phyloP scores from a whole-genome alignment of 92 coral and sea anemone species.

The Zoanthus sociatus region DNA sequence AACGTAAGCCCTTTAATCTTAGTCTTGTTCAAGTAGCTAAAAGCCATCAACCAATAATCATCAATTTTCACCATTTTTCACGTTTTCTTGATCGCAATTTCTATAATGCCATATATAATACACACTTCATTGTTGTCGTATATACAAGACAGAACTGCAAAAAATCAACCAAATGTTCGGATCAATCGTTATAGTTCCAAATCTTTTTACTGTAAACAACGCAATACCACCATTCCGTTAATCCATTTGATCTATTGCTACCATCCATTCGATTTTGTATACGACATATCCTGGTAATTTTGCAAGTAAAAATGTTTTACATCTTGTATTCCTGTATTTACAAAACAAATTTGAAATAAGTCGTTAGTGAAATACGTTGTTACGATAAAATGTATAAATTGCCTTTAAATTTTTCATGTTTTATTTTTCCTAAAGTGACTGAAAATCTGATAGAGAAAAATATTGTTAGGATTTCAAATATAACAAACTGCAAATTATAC shows the following conservation, averaged over 20 bases:
- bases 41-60: background rate
- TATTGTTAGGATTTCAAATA: too few species aligned
- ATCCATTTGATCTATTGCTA: background rate
- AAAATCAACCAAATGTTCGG: background rate
- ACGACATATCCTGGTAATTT: background rate
- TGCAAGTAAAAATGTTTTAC: background rate
- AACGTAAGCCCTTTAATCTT: background rate
- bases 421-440: too few species aligned
- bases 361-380: background rate
- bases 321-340: slow-evolving; percentile 20
- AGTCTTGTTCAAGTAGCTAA: background rate
- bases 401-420: too few species aligned
- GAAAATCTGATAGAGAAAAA: too few species aligned
- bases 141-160: background rate
- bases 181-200: background rate
- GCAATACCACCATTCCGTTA: background rate
- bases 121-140: background rate
- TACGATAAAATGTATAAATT: too few species aligned
- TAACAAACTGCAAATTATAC: too few species aligned
- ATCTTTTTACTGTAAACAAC: background rate
- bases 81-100: too few species aligned
- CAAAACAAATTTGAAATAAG: background rate
- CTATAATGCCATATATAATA: background rate
- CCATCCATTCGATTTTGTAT: background rate
- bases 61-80: background rate